Evolutionary conservation across 1,140 invertebrate genomes (phyloP).

Genomic region (Goniozus legneri): DNA sequence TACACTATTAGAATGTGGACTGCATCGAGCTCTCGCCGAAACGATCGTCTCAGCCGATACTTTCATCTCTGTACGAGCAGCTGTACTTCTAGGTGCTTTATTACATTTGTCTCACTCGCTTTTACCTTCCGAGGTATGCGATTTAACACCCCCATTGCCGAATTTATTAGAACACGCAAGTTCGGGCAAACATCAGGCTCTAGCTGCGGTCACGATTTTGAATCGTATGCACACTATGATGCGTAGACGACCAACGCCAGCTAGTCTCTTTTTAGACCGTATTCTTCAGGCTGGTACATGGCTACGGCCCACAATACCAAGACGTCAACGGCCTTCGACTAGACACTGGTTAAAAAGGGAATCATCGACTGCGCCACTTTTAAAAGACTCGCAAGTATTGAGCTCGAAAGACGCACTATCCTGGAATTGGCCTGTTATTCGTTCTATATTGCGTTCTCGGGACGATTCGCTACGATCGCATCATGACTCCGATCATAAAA

Average conservation of each 20-base stretch:
- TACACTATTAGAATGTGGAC: conserved; percentile 79
- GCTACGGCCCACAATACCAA: conserved; percentile 38
- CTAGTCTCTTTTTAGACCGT: conserved; percentile 80
- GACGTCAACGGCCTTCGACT: conserved; percentile 33
- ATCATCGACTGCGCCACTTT: conserved; percentile 42
- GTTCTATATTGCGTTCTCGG: conserved; percentile 53
- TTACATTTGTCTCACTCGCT: conserved; percentile 81
- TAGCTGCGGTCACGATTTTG: conserved; percentile 76
- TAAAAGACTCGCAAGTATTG: conserved; percentile 62
- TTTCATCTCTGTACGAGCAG: conserved; percentile 84
- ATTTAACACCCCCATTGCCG: conserved; percentile 77
- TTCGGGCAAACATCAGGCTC: conserved; percentile 71
- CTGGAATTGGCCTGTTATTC: conserved; percentile 68
- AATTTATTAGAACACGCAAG: conserved; percentile 75
- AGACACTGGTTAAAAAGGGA: conserved; percentile 45
- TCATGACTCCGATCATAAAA: conserved; percentile 67
- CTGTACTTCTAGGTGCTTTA: conserved; percentile 83
- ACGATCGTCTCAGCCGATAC: conserved; percentile 86
- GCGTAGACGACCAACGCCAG: conserved; percentile 71
- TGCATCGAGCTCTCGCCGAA: conserved; percentile 85
- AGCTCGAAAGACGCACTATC: conserved; percentile 55
- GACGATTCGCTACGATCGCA: conserved; percentile 38
- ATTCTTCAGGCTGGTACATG: conserved; percentile 59
- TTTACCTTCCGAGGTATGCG: conserved; percentile 79
- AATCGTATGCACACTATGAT: conserved; percentile 75